Conservation (phyloP, 2,797 vertebrate genomes). For the Sparus aurata region DNA sequence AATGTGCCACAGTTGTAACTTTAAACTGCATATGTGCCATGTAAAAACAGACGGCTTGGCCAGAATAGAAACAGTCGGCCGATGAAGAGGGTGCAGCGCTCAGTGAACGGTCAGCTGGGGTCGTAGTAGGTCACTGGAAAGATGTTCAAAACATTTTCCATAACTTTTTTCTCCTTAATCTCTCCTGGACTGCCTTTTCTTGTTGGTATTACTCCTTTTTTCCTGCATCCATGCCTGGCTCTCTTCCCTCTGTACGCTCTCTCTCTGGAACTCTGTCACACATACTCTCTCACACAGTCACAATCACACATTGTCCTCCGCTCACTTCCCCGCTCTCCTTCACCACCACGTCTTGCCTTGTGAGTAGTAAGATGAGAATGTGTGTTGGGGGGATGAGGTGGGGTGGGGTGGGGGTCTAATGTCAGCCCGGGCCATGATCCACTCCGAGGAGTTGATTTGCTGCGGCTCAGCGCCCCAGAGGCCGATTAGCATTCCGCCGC, state of each 20-base stretch:
- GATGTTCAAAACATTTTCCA: constrained; percentile 34
- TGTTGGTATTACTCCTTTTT: constrained; percentile 25
- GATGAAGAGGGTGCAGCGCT: constrained; percentile 13
- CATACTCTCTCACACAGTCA: constrained; percentile 26
- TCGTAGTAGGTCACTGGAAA: constrained; percentile 46
- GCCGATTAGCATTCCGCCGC: constrained; percentile 79
- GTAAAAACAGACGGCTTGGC: constrained; percentile 9
- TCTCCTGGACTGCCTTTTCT: constrained; percentile 5
- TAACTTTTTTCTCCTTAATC: constrained; percentile 24
- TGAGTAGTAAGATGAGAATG: constrained; percentile 73
- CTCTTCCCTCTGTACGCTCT: constrained; percentile 29
- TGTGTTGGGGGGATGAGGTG: constrained; percentile 62
- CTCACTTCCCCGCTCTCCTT: constrained; percentile 45
- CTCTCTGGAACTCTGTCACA: constrained; percentile 49
- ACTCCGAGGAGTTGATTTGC: constrained; percentile 83
- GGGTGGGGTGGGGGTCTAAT: constrained; percentile 68
- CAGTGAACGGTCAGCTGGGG: constrained; percentile 15
- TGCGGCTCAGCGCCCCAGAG: constrained; percentile 76
- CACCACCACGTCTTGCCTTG: constrained; percentile 55
- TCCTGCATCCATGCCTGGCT: constrained; percentile 18
- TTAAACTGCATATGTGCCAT: background rate
- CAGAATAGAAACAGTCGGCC: background rate
- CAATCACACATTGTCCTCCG: constrained; percentile 51
- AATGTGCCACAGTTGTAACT: constrained; percentile 9
- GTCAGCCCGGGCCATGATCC: constrained; percentile 79